Evolutionary conservation across 2,797 vertebrate genomes (phyloP), one percentile per base, ranked within the genome.

Genomic region (Schizopygopsis malacanthus): DNA sequence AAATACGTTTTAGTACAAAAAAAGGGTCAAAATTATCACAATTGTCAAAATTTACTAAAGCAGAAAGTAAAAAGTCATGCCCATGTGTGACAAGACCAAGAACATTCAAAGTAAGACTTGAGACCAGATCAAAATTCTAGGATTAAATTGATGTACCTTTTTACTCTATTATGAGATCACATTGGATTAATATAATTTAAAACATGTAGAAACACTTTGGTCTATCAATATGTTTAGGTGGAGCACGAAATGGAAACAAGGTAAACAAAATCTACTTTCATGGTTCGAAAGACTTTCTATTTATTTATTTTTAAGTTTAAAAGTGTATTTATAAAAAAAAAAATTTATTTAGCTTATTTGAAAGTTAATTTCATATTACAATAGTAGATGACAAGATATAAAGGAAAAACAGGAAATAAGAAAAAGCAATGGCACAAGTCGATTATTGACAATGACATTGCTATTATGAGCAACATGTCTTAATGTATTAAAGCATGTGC

Each of bases 181-280:
- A 37, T 9, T 67, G 33, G 3, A 67, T 59, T 59, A n/a, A 10
- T 10, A 33, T 16, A 16, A 16, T 65, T 65, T 16, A 33, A 61
- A 63, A 61, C 22, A 39, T 18, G 13, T 15, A 63, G 18, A 77
- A 77, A 41, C 37, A 39, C 6, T 10, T 77, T 41, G 52, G 3
- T 12, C 50, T 52, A n/a, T 50, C 71, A 28, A 15, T 9, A 47
- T 2, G n/a, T 73, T 45, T 73, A 22, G 73, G 50, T 77, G 43
- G 18, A 56, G 45, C 28, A 78, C n/a, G 6, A 80, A 39, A 65
- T 80, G 16, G 39, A 15, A 12, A 85, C 22, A 9, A 81, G 80
- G 50, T 22, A 33, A 33, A 33, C 15, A 52, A 50, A 47, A 75
- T 37, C 4, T 6, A 25, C 15, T 75, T 52, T 75, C 25, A 75